Evolutionary conservation across 1,140 invertebrate species (phyloP).

Genomic region (Aleiodes sp.): DNA sequence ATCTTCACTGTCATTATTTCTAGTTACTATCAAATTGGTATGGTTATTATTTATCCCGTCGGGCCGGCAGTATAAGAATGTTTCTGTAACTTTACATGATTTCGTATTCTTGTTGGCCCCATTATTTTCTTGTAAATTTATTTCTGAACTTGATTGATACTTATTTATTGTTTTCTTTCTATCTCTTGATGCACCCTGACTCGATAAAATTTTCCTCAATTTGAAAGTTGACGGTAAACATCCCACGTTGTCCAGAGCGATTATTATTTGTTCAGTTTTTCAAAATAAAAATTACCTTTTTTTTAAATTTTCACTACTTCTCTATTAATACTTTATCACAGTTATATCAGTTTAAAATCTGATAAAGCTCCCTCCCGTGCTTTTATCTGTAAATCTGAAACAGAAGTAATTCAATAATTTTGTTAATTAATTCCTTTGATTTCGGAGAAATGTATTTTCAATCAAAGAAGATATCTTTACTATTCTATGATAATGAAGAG

Average conservation of each 20-base stretch:
- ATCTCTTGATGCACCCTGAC: constrained; percentile 57
- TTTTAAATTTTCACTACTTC: no score
- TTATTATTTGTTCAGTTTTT: background rate
- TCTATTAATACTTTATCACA: no score
- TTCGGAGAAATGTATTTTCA: no score
- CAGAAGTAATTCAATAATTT: no score
- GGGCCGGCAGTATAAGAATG: background rate
- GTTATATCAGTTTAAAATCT: no score
- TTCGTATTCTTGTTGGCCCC: background rate
- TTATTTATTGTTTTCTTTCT: constrained; percentile 35
- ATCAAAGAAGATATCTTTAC: no score
- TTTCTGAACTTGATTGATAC: background rate
- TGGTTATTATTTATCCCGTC: constrained; percentile 1
- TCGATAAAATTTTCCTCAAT: constrained; percentile 41
- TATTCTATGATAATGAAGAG: no score
- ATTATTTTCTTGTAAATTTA: background rate
- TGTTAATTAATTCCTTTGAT: no score
- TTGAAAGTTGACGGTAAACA: constrained; percentile 50
- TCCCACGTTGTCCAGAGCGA: constrained; percentile 54
- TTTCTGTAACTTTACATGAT: background rate
- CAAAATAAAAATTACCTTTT: background rate
- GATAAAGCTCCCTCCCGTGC: no score
- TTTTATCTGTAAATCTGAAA: no score
- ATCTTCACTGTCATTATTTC: no score
- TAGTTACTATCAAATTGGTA: no score